Evolutionary conservation across 2,888 invertebrate genomes (phyloP).

Genomic region (Polyploca ridens): DNA sequence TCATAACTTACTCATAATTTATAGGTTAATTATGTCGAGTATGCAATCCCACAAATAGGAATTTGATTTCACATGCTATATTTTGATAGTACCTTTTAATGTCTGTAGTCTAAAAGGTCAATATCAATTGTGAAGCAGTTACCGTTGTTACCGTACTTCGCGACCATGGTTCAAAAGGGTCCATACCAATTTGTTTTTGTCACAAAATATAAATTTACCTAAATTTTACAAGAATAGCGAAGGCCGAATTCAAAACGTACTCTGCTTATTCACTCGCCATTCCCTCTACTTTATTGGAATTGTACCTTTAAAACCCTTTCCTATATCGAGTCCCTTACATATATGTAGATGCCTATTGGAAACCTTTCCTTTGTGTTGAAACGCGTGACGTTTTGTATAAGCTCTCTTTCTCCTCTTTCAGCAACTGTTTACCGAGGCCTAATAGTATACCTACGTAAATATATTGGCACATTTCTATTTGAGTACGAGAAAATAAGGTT

Average conservation of each 20-base stretch:
- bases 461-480: conserved; percentile 42
- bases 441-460: conserved; percentile 43
- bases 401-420: conserved; percentile 55
- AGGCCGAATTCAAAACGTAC: conserved; percentile 53
- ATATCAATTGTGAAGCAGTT: neutral
- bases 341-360: conserved; percentile 65
- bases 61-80: neutral
- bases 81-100: neutral
- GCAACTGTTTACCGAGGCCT: conserved; percentile 49
- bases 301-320: conserved; percentile 72
- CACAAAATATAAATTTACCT: conserved; percentile 67
- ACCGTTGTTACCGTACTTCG: conserved; percentile 17
- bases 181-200: conserved; percentile 68
- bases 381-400: conserved; percentile 62
- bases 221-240: conserved; percentile 63
- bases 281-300: conserved; percentile 68
- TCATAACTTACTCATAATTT: too few species aligned
- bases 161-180: conserved; percentile 49
- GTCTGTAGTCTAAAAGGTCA: conserved; percentile 22
- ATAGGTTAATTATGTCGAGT: too few species aligned
- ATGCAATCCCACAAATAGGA: neutral
- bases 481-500: conserved; percentile 31
- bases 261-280: conserved; percentile 61
- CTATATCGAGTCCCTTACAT: conserved; percentile 52
- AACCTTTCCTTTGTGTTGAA: conserved; percentile 62